Evolutionary conservation across 2,113 vertebrate species (phyloP).

Genomic region (Natator depressus): DNA sequence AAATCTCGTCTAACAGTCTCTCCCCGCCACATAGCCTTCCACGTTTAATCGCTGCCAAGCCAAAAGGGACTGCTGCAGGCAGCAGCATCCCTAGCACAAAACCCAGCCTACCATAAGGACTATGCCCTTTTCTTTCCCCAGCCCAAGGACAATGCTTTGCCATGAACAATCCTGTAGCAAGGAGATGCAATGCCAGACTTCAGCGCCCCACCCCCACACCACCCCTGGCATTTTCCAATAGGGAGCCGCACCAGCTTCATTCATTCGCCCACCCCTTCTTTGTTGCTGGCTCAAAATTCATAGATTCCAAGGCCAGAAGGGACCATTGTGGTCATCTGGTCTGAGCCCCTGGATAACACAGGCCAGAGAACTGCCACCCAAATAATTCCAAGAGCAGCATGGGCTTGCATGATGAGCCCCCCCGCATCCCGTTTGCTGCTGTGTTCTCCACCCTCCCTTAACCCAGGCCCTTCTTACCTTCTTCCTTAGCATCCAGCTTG

Average conservation of each 20-base stretch:
- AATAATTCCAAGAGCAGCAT: background rate
- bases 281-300: background rate
- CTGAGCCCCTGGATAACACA: background rate
- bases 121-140: background rate
- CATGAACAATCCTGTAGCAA: background rate
- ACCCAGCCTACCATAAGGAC: rapidly evolving
- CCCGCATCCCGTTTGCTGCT: background rate
- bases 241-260: background rate
- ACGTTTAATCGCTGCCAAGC: background rate
- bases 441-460: background rate
- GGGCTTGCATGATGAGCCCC: background rate
- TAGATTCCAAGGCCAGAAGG: background rate
- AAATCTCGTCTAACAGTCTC: no score
- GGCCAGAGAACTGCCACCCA: background rate
- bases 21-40: background rate
- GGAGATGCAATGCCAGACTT: background rate
- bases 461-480: constrained; percentile 20
- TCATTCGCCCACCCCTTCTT: background rate
- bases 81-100: background rate
- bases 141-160: background rate
- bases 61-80: background rate
- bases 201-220: background rate
- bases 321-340: background rate
- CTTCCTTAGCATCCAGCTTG: background rate
- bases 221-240: background rate